Base-by-base conservation (phyloP, 2,888 invertebrate genomes). In the Brachyptera putata region DNA sequence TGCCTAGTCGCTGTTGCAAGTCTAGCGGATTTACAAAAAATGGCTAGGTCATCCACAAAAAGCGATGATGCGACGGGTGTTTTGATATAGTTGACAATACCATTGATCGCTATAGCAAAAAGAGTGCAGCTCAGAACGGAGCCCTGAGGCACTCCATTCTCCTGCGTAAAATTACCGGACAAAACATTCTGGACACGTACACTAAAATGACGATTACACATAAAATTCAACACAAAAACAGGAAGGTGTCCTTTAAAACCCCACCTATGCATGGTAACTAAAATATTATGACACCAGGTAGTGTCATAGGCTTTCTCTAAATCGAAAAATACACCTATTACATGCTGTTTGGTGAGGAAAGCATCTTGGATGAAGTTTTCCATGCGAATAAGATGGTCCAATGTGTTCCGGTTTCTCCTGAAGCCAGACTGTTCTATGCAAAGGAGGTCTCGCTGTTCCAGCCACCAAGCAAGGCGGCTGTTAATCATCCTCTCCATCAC, bases 401-500 rank as follows among this genome's bases (percentile, higher is more conserved):
- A n/a, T n/a, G n/a, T n/a, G n/a, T n/a, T n/a, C n/a, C n/a, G n/a
- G n/a, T n/a, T n/a, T n/a, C n/a, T n/a, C n/a, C n/a, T n/a, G n/a
- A n/a, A n/a, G n/a, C n/a, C n/a, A n/a, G n/a, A n/a, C n/a, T n/a
- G 67, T 18, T 25, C 18, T 1, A 37, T 30, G 3, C 67, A 34
- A 13, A 66, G 37, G 2, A 65, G 56, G 24, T 60, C 55, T 16
- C 64, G 57, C 1, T 58, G 30, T 43, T 67, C 65, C 3, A 67
- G 57, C 26, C 57, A 59, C 65, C 64, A 67, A 9, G 65, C 57
- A 5, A 68, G 63, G 1, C 67, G 55, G 14, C 63, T 49, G 39
- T 66, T 67, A 4, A 68, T 61, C 64, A 68, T 66, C 34, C 61
- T 30, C 56, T 68, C 68, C 64, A 68, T 61, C 0, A 66, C 49